Conservation (phyloP, 2,113 vertebrate genomes). For the Bostrychus sinensis region DNA sequence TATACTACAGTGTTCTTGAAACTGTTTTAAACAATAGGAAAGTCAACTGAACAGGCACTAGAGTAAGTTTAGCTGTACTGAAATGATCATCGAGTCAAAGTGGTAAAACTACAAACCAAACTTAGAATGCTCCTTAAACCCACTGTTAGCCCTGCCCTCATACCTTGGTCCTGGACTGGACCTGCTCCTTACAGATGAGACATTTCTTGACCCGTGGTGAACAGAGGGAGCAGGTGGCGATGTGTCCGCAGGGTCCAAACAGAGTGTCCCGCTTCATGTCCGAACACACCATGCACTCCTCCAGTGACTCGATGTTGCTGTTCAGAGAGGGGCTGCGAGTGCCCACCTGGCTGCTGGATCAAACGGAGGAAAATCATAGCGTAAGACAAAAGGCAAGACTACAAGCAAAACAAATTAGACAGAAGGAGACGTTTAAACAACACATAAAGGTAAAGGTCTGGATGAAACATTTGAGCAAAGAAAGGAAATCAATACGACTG, state of each 20-base stretch:
- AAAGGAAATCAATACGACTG: conserved; percentile 31
- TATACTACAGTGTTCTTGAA: too few relatives aligned
- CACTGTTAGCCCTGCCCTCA: not conserved
- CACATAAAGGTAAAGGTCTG: not conserved
- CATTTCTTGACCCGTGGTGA: conserved; percentile 99
- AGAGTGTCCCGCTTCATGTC: conserved; percentile 98
- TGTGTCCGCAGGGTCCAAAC: conserved; percentile 98
- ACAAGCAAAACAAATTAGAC: not conserved
- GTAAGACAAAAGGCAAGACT: conserved; percentile 10
- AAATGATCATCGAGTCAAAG: too few relatives aligned
- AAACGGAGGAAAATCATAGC: not conserved
- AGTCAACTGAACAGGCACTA: too few relatives aligned
- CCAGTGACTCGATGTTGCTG: conserved; percentile 95
- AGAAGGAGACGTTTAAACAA: conserved; percentile 5
- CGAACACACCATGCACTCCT: conserved; percentile 99
- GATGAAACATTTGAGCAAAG: conserved; percentile 27
- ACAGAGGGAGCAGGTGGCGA: conserved; percentile 98
- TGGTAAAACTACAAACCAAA: too few relatives aligned
- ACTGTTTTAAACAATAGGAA: too few relatives aligned
- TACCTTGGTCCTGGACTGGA: conserved; percentile 99
- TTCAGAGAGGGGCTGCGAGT: conserved; percentile 96
- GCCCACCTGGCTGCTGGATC: conserved; percentile 91
- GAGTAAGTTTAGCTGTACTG: too few relatives aligned
- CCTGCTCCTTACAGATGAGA: conserved; percentile 98
- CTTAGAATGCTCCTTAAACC: too few relatives aligned